Evolutionary conservation across 2,113 vertebrate species (phyloP).

Genomic region (Hymenochirus boettgeri): DNA sequence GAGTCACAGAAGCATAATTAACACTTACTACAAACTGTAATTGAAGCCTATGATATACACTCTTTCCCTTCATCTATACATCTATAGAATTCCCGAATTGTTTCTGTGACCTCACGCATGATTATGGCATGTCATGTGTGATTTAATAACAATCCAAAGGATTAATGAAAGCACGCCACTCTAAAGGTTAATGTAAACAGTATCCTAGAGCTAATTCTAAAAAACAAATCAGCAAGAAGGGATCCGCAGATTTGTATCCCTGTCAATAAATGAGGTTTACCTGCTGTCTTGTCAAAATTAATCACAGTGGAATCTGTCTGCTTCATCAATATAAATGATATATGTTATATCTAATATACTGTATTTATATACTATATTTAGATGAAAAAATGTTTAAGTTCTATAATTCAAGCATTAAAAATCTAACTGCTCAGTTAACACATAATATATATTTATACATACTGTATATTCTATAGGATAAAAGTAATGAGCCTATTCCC

Average conservation of each 20-base stretch:
- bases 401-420: no score
- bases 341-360: no score
- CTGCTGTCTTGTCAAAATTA: not conserved
- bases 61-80: slow-evolving; percentile 10
- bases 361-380: no score
- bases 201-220: slow-evolving; percentile 10
- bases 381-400: no score
- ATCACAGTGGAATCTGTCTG: not conserved
- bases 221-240: not conserved
- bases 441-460: no score
- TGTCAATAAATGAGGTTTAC: not conserved
- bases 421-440: no score
- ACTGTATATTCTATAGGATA: no score
- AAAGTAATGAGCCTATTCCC: no score
- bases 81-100: slow-evolving; percentile 11
- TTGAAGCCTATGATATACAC: slow-evolving; percentile 30
- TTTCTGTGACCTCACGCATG: slow-evolving; percentile 29
- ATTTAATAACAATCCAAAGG: slow-evolving; percentile 27
- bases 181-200: slow-evolving; percentile 31
- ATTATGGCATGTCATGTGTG: slow-evolving; percentile 29
- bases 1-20: slow-evolving; percentile 34
- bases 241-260: not conserved
- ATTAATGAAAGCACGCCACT: slow-evolving; percentile 19
- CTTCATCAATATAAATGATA: not conserved
- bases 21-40: slow-evolving; percentile 20